Percentiles rank a stretch among this genome's conserved stretches.
These are phyloP conservation scores for Pseudoips prasinana DNA, from an alignment of 2,888 invertebrate genomes.

Conservation along the genomic window DNA sequence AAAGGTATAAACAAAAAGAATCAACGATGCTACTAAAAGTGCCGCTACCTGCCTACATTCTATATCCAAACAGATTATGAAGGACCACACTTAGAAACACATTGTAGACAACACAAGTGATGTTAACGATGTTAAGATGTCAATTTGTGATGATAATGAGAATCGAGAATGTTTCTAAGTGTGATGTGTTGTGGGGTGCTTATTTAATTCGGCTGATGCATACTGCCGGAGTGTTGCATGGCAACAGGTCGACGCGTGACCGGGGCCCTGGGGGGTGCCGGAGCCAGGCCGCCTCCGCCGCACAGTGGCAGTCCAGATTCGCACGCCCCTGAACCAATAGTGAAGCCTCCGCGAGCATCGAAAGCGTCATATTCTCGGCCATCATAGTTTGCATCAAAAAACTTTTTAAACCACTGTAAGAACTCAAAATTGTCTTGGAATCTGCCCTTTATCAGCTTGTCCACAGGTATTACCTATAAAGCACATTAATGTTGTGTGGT, in stretches of 20 bases:
- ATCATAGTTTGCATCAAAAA: conserved; percentile 99
- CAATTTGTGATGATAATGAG: neutral
- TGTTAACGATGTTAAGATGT: neutral
- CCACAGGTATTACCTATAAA: conserved; percentile 98
- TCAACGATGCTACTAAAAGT: conserved; percentile 45
- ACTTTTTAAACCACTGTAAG: conserved; percentile 99
- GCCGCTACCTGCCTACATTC: conserved; percentile 43
- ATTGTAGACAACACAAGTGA: conserved; percentile 10
- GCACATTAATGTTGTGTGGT: conserved; percentile 16
- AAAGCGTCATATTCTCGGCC: conserved; percentile 97
- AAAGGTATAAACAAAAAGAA: conserved; percentile 59
- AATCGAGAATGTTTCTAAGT: conserved; percentile 37
- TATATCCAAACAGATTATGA: conserved; percentile 19
- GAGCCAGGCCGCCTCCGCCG: conserved; percentile 36
- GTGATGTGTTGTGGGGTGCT: conserved; percentile 38
- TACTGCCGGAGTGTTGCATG: conserved; percentile 68
- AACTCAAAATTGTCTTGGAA: conserved; percentile 99
- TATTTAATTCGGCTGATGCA: conserved; percentile 47
- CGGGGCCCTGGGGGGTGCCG: conserved; percentile 36
- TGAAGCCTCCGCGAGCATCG: conserved; percentile 92
- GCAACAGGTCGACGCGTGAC: conserved; percentile 44
- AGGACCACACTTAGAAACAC: conserved; percentile 42
- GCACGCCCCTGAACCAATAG: conserved; percentile 87
- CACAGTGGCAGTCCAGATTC: conserved; percentile 75
- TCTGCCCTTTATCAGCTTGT: conserved; percentile 98